These are phyloP conservation scores for Camarhynchus parvulus DNA, from an alignment of 2,113 vertebrate genomes.

Conservation along the genomic window DNA sequence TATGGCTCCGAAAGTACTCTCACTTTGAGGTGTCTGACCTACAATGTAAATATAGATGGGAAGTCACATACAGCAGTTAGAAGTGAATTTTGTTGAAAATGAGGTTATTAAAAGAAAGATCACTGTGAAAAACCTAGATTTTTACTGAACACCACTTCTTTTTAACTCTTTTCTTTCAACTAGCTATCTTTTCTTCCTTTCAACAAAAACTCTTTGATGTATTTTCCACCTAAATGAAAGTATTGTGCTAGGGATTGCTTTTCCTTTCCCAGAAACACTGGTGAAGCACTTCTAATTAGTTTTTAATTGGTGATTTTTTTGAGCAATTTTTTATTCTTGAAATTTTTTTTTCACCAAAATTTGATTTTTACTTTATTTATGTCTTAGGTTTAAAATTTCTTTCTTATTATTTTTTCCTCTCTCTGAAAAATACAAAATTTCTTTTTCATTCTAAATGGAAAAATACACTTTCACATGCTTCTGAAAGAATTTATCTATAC, in stretches of 20 bases:
- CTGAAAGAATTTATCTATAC: not conserved
- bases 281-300: not conserved
- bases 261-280: not conserved
- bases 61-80: not conserved
- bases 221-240: not conserved
- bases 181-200: not conserved
- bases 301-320: not conserved
- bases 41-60: not conserved
- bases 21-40: not conserved
- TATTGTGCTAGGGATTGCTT: not conserved
- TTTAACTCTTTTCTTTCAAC: not conserved
- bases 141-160: not conserved
- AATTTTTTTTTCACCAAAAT: not conserved
- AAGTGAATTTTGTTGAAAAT: not conserved
- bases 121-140: not conserved
- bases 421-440: not conserved
- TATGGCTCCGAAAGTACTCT: not conserved
- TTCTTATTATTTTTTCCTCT: not conserved
- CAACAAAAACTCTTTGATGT: not conserved
- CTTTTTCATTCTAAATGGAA: not conserved
- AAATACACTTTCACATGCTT: not conserved
- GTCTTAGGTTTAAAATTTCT: not conserved
- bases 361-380: not conserved
- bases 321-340: not conserved
- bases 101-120: not conserved